Evolutionary conservation across 1,140 invertebrate genomes (phyloP), one percentile per base, ranked within the genome.

Genomic region (Thalassaphorura encarpata): DNA sequence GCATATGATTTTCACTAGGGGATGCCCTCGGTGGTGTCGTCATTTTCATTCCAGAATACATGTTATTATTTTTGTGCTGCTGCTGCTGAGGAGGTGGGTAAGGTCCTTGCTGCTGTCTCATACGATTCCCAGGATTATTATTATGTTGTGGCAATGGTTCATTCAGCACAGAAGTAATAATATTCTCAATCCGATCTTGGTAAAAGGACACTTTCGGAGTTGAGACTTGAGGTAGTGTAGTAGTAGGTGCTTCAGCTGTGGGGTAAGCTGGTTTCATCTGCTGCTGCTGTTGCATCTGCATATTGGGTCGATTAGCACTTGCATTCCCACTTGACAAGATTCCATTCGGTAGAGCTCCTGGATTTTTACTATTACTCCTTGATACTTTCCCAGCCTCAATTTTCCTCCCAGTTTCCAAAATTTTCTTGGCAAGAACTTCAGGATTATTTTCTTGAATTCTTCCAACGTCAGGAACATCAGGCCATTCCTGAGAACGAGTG

Each of bases 361-460:
- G 11, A 70, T 69, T 63, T 71, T 72, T 33, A 33, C 36, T 36
- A 29, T 19, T 70, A 71, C 18, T 66, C 29, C 67, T 71, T 4
- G 72, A 67, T 46, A 77, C 78, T 69, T 85, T 84, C 21, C 83
- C 83, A 8, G 85, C 86, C 69, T 91, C 87, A 45, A 90, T 85
- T 70, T 89, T 85, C 1, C 87, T 74, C 3, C 87, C 87, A 0
- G 85, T 89, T 70, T 91, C 88, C 18, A 91, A 72, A 57, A 91
- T 90, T 68, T 92, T 92, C 69, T 87, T 84, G 0, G 88, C 87
- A 16, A 91, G 70, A 41, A 90, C 80, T 71, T 91, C 88, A 0
- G 87, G 89, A 75, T 91, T 90, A 66, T 89, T 88, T 66, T 91
- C 89, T 66, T 90, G 84, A 55, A 91, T 92, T 70, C 89, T 90